These are phyloP conservation scores for Heliconius ismenius DNA, from an alignment of 2,888 invertebrate species.

Conservation along the genomic window DNA sequence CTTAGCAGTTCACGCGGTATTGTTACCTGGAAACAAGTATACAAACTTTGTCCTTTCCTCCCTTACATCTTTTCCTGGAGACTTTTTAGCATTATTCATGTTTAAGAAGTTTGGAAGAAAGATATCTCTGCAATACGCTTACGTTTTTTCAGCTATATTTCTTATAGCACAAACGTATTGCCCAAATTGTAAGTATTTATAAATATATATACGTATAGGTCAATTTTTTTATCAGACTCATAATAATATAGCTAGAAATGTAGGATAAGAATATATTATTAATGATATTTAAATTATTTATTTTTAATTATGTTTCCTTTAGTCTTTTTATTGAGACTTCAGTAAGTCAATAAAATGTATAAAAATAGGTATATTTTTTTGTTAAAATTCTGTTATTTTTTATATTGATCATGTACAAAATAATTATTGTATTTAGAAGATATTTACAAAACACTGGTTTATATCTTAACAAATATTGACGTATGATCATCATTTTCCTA, in stretches of 20 bases:
- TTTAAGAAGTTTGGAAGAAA: slow-evolving; percentile 65
- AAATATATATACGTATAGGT: neutral
- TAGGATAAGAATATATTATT: neutral
- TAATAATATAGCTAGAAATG: neutral
- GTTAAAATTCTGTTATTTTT: too few species aligned
- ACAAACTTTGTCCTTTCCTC: slow-evolving; percentile 65
- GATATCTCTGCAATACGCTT: slow-evolving; percentile 63
- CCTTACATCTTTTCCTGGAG: slow-evolving; percentile 67
- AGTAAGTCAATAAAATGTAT: neutral
- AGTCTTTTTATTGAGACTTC: neutral
- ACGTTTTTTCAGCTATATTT: slow-evolving; percentile 57
- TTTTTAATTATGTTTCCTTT: neutral
- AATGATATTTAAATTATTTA: neutral
- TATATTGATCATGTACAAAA: too few species aligned
- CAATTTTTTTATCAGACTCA: neutral
- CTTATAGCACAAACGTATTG: slow-evolving; percentile 60
- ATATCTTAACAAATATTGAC: too few species aligned
- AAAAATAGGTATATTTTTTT: neutral
- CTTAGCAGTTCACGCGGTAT: slow-evolving; percentile 60
- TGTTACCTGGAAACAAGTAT: slow-evolving; percentile 69
- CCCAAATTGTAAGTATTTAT: slow-evolving; percentile 61
- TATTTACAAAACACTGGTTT: too few species aligned
- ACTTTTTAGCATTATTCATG: slow-evolving; percentile 59
- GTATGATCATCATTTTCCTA: neutral
- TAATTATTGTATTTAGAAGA: too few species aligned